A percentile compares a stretch with the other conserved stretches of the same genome.
Conservation (phyloP, 2,888 invertebrate genomes). For the Sinotaia quadrata region DNA sequence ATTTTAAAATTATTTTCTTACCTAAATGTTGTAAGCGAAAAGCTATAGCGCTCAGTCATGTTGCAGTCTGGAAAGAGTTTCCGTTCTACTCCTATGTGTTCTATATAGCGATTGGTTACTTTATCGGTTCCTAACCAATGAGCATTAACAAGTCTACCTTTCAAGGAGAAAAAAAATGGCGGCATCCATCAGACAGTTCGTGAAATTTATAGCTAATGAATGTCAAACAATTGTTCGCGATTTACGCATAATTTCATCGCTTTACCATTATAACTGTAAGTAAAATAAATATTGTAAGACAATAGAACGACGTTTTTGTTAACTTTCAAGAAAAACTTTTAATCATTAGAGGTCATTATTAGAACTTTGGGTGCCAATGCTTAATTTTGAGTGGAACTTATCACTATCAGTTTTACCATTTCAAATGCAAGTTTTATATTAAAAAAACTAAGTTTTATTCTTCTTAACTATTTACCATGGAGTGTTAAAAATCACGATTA, state of each 20-base stretch:
- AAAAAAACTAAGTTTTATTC: too few species aligned
- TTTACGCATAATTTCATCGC: conserved; percentile 1
- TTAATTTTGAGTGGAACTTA: too few species aligned
- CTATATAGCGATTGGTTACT: background rate
- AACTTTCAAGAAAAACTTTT: too few species aligned
- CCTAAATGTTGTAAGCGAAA: conserved; percentile 92
- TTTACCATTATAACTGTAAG: conserved; percentile 14
- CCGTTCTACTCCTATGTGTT: background rate
- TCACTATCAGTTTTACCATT: too few species aligned
- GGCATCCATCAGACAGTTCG: conserved; percentile 17
- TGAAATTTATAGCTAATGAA: conserved; percentile 6
- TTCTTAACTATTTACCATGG: too few species aligned
- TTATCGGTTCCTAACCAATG: background rate
- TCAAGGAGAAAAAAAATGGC: conserved; percentile 9
- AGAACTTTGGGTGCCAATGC: too few species aligned
- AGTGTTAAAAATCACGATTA: too few species aligned
- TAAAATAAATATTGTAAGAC: too few species aligned
- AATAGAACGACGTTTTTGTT: too few species aligned
- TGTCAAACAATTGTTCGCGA: conserved; percentile 15
- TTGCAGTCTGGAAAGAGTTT: conserved; percentile 32
- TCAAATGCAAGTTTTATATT: too few species aligned
- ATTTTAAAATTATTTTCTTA: conserved; percentile 55
- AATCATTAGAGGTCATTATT: too few species aligned
- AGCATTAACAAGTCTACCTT: background rate
- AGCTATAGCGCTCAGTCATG: conserved; percentile 83